Percentiles rank a stretch among this genome's conserved stretches.
Conservation (phyloP, 2,888 invertebrate species). For the Neuroscelio doddi region DNA sequence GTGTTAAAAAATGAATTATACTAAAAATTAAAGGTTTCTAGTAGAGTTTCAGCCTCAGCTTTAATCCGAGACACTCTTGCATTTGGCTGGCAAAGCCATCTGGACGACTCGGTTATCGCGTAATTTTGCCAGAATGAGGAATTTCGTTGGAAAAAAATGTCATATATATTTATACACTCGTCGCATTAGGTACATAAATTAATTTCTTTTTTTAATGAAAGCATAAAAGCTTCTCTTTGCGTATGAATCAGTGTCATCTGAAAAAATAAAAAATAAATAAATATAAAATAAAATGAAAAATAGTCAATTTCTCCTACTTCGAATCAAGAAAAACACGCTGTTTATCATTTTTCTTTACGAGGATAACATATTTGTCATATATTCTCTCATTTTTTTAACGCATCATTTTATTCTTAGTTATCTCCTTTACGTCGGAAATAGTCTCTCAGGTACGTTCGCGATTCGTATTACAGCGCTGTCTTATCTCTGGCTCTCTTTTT, state of each 20-base stretch:
- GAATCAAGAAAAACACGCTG: slow-evolving; percentile 18
- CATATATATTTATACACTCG: slow-evolving; percentile 8
- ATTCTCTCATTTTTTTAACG: slow-evolving; percentile 21
- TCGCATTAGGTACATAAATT: slow-evolving; percentile 5
- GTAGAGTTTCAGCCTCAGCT: neutral
- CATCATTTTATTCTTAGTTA: slow-evolving; percentile 29
- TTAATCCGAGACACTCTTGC: neutral
- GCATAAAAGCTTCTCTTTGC: slow-evolving; percentile 17
- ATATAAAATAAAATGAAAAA: slow-evolving; percentile 18
- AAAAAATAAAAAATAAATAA: no score
- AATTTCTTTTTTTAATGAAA: slow-evolving; percentile 6
- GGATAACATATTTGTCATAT: slow-evolving; percentile 42
- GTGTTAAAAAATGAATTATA: slow-evolving; percentile 1
- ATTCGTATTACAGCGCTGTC: slow-evolving; percentile 41
- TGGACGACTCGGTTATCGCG: neutral
- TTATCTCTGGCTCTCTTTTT: slow-evolving; percentile 51
- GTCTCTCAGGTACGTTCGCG: slow-evolving; percentile 35
- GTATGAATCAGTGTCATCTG: slow-evolving; percentile 34
- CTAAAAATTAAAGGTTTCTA: neutral
- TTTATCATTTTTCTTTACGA: slow-evolving; percentile 35
- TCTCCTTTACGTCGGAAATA: slow-evolving; percentile 27
- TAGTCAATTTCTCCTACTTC: slow-evolving; percentile 4
- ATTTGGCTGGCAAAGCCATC: neutral
- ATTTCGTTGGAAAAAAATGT: neutral
- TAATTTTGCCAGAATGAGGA: neutral